These are phyloP conservation scores for Astyanax mexicanus DNA, from an alignment of 2,797 vertebrate genomes.

Conservation along the genomic window DNA sequence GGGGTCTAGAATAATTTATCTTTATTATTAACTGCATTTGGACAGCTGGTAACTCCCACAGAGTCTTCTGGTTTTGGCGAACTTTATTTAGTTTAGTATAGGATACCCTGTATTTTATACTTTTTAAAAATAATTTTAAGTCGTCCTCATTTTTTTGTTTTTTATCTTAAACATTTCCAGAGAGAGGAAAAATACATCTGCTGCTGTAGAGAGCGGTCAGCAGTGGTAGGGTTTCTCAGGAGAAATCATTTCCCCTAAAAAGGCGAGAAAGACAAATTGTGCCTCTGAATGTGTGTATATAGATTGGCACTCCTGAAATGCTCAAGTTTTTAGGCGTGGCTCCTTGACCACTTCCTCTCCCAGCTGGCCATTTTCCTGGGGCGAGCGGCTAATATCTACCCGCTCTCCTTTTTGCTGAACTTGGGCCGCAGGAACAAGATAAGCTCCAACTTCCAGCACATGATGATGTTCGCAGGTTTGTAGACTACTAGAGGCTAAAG, in stretches of 20 bases:
- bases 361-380: conserved; percentile 95
- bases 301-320: neutral
- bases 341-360: conserved; percentile 68
- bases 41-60: too few relatives aligned
- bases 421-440: conserved; percentile 95
- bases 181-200: too few relatives aligned
- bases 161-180: too few relatives aligned
- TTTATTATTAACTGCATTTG: too few relatives aligned
- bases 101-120: too few relatives aligned
- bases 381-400: conserved; percentile 97
- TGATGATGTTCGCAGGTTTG: conserved; percentile 99
- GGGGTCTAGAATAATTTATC: too few relatives aligned
- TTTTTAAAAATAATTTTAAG: too few relatives aligned
- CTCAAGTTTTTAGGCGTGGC: conserved; percentile 1
- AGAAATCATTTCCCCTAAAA: neutral
- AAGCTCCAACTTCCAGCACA: conserved; percentile 94
- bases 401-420: conserved; percentile 94
- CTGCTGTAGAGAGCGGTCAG: neutral
- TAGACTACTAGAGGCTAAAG: too few relatives aligned
- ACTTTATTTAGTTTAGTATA: too few relatives aligned
- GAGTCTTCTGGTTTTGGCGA: too few relatives aligned
- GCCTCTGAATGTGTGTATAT: neutral
- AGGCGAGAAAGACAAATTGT: conserved; percentile 6
- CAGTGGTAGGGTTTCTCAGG: conserved; percentile 2
- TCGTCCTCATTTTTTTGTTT: too few relatives aligned